Evolutionary conservation across 1,140 invertebrate species (phyloP), one percentile per base, ranked within the genome.

Genomic region (Zaprionus tsacasi): DNA sequence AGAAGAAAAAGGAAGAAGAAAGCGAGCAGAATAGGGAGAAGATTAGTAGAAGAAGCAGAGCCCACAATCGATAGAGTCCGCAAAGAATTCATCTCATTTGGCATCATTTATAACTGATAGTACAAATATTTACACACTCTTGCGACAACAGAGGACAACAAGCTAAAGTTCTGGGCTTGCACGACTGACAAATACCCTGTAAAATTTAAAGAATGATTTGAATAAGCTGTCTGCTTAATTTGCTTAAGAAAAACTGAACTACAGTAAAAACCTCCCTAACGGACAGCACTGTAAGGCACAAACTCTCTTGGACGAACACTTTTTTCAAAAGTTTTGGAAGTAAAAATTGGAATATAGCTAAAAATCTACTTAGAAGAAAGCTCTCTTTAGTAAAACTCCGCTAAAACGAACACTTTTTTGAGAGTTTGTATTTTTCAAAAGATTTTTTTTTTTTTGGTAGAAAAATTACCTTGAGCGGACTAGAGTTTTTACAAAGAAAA

Each of bases 31-130:
- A 15, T 13, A 43, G 7, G 13, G n/a, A 40, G n/a, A 15, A 43
- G 40, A 1, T 59, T 63, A 64, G 48, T 45, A 56, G 52, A 58
- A 74, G 60, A 60, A 66, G 38, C 2, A n/a, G 38, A n/a, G 70
- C 77, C 3, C 27, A 30, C 27, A 60, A 54, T 35, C 67, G 58
- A 65, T 67, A 43, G 33, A 43, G n/a, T 11, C 48, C 50, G 17
- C 40, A 0, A 57, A 67, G 38, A 45, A 67, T 65, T 50, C 50
- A 50, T 65, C 50, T 21, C 65, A 68, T 50, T 59, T 45, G 61
- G 5, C 35, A 68, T 52, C 52, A 66, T 33, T 71, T 71, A 58
- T 15, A 67, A 54, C 63, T 72, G 54, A 72, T 67, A 59, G 63
- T 40, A 40, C 36, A 70, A 38, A 71, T 56, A 43, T 66, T 66